phyloP scores from a whole-genome alignment of 2,797 vertebrate genomes.

The Galaxias olidus region DNA sequence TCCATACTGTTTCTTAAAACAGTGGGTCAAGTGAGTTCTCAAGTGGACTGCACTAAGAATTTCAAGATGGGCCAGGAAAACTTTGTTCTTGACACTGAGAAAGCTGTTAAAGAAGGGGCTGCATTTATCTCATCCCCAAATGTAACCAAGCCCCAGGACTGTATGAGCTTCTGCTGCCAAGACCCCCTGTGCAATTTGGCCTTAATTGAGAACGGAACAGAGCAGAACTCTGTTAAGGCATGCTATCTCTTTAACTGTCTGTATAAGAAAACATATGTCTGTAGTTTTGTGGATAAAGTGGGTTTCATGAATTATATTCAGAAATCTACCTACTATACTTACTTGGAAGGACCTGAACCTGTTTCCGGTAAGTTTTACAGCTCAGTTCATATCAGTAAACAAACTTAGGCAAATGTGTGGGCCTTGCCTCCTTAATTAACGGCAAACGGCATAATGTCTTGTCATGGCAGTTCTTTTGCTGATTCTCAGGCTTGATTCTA shows the following conservation, averaged over 20 bases:
- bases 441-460: not conserved
- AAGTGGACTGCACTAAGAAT: slow-evolving; percentile 29
- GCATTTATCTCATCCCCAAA: slow-evolving; percentile 71
- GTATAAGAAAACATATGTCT: slow-evolving; percentile 82
- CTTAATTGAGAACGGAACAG: slow-evolving; percentile 69
- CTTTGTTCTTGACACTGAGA: slow-evolving; percentile 80
- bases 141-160: slow-evolving; percentile 59
- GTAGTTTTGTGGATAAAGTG: slow-evolving; percentile 79
- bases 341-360: slow-evolving; percentile 41
- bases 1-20: too few relatives aligned
- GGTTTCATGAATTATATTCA: slow-evolving; percentile 81
- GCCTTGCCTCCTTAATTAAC: too few relatives aligned
- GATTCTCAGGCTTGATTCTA: slow-evolving; percentile 25
- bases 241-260: slow-evolving; percentile 88
- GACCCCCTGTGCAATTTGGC: slow-evolving; percentile 80
- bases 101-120: slow-evolving; percentile 82
- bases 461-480: not conserved
- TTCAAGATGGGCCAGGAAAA: slow-evolving; percentile 63
- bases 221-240: slow-evolving; percentile 28
- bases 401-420: too few relatives aligned
- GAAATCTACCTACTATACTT: slow-evolving; percentile 65
- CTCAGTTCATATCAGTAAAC: not conserved
- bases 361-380: slow-evolving; percentile 16
- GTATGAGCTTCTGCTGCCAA: slow-evolving; percentile 78
- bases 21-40: too few relatives aligned